These are phyloP conservation scores for Echinops telfairi DNA, from an alignment of 2,113 vertebrate genomes.

Conservation along the genomic window DNA sequence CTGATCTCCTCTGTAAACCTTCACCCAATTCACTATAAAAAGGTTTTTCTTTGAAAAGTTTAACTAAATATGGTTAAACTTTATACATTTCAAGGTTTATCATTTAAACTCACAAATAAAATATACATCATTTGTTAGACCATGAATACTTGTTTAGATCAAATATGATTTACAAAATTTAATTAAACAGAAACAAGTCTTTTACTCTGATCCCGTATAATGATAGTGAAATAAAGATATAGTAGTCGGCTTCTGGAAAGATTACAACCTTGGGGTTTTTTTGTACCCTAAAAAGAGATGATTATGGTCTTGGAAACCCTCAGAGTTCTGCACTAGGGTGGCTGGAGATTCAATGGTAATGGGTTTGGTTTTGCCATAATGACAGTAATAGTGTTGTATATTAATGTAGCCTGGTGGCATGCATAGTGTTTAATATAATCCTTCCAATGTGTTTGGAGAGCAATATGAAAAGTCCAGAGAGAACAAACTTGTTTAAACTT, in stretches of 20 bases:
- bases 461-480: background rate
- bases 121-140: background rate
- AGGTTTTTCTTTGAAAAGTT: too few relatives aligned
- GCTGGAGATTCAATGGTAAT: too few relatives aligned
- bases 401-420: too few relatives aligned
- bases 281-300: too few relatives aligned
- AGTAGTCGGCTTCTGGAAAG: too few relatives aligned
- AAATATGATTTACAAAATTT: conserved; percentile 24
- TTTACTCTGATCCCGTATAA: conserved; percentile 15
- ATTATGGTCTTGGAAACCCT: too few relatives aligned
- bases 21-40: too few relatives aligned
- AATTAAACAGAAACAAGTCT: background rate
- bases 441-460: background rate
- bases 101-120: conserved; percentile 37
- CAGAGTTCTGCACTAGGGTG: too few relatives aligned
- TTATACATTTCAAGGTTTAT: background rate
- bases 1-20: too few relatives aligned
- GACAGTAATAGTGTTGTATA: too few relatives aligned
- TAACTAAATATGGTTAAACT: background rate
- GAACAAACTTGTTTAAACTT: background rate
- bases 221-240: background rate
- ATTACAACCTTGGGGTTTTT: too few relatives aligned
- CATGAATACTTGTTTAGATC: background rate
- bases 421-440: background rate
- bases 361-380: too few relatives aligned